These are phyloP conservation scores for Eptatretus burgeri DNA, from an alignment of 2,113 vertebrate species.

Conservation along the genomic window DNA sequence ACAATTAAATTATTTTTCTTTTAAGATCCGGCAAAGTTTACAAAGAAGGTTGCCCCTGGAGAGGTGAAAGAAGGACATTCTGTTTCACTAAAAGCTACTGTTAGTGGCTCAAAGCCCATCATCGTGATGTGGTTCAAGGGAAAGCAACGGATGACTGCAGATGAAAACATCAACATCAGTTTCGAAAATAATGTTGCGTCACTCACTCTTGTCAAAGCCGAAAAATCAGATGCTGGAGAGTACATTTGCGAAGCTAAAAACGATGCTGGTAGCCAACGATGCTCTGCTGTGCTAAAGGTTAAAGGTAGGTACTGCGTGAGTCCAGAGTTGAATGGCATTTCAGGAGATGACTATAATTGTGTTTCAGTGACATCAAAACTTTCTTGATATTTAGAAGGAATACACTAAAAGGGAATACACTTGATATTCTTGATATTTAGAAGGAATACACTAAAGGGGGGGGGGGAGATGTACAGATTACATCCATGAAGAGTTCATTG, in stretches of 20 bases:
- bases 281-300: constrained; percentile 45
- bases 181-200: constrained; percentile 46
- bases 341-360: constrained; percentile 24
- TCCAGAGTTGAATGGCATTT: too few relatives aligned
- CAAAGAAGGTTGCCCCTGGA: constrained; percentile 49
- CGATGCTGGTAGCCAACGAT: constrained; percentile 67
- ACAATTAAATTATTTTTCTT: constrained; percentile 10
- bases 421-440: constrained; percentile 6
- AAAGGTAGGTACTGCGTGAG: constrained; percentile 39
- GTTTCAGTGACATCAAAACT: constrained; percentile 34
- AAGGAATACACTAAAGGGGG: constrained; percentile 5
- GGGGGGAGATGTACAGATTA: constrained; percentile 2
- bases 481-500: too few relatives aligned
- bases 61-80: constrained; percentile 40
- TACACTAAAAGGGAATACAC: constrained; percentile 8
- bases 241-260: constrained; percentile 86
- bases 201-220: constrained; percentile 38
- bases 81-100: constrained; percentile 34
- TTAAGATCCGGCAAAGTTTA: constrained; percentile 59
- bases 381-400: constrained; percentile 1
- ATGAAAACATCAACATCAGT: constrained; percentile 42
- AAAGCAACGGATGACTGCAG: constrained; percentile 60
- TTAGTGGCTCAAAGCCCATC: constrained; percentile 68
- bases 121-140: constrained; percentile 65
- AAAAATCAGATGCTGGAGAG: constrained; percentile 51